Evolutionary conservation across 1,140 invertebrate species (phyloP).

Genomic region (Eciton burchellii): DNA sequence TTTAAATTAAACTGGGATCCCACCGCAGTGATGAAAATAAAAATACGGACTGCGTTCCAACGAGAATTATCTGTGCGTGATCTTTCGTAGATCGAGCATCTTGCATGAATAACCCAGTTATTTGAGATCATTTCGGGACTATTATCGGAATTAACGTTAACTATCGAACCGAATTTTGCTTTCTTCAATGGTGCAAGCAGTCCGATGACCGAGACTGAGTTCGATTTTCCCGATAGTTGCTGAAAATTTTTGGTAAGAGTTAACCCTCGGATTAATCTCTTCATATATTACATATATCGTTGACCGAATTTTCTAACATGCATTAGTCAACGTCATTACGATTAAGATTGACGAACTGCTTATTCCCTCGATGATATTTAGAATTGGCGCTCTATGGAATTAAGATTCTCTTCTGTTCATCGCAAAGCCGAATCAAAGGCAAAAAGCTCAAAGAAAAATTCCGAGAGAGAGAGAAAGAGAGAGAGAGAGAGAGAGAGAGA

Average conservation of each 20-base stretch:
- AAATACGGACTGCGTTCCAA: neutral
- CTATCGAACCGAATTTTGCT: neutral
- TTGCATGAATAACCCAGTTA: neutral
- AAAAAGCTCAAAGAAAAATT: neutral
- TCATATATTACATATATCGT: neutral
- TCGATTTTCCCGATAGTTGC: neutral
- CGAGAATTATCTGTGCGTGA: neutral
- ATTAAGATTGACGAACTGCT: constrained; percentile 23
- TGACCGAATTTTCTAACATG: constrained; percentile 5
- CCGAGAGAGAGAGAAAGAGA: neutral
- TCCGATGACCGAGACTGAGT: neutral
- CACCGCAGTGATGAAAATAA: neutral
- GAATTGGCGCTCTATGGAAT: neutral
- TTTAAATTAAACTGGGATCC: constrained; percentile 10
- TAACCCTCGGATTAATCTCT: neutral
- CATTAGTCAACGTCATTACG: constrained; percentile 31
- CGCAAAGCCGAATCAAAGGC: neutral
- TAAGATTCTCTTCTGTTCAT: constrained; percentile 2
- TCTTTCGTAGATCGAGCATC: constrained; percentile 6
- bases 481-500: too few species aligned
- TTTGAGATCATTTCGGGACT: neutral
- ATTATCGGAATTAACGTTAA: neutral
- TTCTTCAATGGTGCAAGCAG: neutral
- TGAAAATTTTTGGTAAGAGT: neutral
- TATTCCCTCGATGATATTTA: neutral